A percentile compares a stretch with the other conserved stretches of the same genome.
These are phyloP conservation scores for Aleiodes sp. DNA, from an alignment of 1,140 invertebrate genomes.

Conservation along the genomic window DNA sequence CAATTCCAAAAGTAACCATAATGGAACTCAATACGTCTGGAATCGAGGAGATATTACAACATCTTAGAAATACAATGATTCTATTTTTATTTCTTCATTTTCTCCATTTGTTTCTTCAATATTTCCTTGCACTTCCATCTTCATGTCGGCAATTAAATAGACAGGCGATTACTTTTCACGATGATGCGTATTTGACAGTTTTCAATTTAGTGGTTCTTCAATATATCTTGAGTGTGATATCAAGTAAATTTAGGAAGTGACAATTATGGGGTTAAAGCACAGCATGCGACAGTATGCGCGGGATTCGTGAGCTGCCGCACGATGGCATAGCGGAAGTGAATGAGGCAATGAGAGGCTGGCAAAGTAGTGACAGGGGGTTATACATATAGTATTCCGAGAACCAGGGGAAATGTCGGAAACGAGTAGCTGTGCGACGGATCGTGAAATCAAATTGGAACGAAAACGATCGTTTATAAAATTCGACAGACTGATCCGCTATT, in stretches of 20 bases:
- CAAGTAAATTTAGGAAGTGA: slow-evolving; percentile 1
- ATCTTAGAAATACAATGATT: slow-evolving; percentile 1
- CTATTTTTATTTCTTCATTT: no score
- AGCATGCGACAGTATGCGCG: neutral
- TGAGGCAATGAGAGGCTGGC: neutral
- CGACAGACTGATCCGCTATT: slow-evolving; percentile 20
- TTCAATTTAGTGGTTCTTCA: no score
- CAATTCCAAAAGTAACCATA: slow-evolving; percentile 8
- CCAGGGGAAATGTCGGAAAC: slow-evolving; percentile 28
- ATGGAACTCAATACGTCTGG: slow-evolving; percentile 12
- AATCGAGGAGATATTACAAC: neutral
- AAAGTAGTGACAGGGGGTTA: neutral
- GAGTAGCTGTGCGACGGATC: slow-evolving; percentile 38
- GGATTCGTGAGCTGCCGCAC: neutral
- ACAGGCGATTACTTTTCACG: no score
- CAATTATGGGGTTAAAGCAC: slow-evolving; percentile 21
- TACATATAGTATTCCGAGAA: neutral
- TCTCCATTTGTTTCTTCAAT: no score
- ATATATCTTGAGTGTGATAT: neutral
- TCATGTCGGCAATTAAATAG: no score
- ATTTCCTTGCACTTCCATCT: no score
- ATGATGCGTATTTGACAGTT: no score
- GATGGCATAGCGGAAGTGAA: neutral
- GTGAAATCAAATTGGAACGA: slow-evolving; percentile 37
- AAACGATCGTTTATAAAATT: slow-evolving; percentile 41